A percentile compares a stretch with the other conserved stretches of the same genome.
phyloP scores from a whole-genome alignment of 2,797 vertebrate species.

The Falco columbarius region DNA sequence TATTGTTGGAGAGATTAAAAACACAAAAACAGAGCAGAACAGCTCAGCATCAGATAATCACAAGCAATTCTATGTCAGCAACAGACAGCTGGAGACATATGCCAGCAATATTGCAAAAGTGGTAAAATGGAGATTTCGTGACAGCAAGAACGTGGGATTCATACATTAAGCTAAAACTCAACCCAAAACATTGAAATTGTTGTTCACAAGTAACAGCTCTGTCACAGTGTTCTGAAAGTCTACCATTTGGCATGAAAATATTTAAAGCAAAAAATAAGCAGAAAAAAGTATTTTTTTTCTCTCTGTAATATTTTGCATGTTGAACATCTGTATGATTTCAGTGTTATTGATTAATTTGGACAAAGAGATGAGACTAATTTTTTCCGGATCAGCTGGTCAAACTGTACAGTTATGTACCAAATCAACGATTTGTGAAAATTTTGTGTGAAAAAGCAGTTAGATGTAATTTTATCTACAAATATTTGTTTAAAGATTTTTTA shows the following conservation, averaged over 20 bases:
- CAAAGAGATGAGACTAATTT: background rate
- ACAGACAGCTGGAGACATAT: constrained; percentile 66
- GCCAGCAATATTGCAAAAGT: constrained; percentile 55
- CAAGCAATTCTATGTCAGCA: constrained; percentile 63
- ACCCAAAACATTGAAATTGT: background rate
- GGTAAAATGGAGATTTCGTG: constrained; percentile 55
- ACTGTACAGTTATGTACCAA: background rate
- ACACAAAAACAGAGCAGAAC: constrained; percentile 42
- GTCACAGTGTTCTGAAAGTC: background rate
- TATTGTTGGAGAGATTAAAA: constrained; percentile 64
- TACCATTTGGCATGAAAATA: background rate
- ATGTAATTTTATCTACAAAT: background rate
- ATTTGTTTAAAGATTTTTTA: background rate
- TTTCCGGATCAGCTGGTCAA: background rate
- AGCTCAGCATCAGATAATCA: constrained; percentile 69
- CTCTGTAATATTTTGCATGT: background rate
- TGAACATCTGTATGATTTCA: background rate
- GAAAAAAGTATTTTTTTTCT: background rate
- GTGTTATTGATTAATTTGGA: background rate
- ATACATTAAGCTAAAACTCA: constrained; percentile 34
- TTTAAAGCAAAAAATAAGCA: background rate
- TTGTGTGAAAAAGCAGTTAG: background rate
- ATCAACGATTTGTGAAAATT: background rate
- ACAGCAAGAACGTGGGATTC: constrained; percentile 40
- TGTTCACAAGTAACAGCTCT: background rate